Percentiles rank a stretch among this genome's conserved stretches.
Evolutionary conservation across 1,140 invertebrate species (phyloP).

Genomic region (Periplaneta americana): DNA sequence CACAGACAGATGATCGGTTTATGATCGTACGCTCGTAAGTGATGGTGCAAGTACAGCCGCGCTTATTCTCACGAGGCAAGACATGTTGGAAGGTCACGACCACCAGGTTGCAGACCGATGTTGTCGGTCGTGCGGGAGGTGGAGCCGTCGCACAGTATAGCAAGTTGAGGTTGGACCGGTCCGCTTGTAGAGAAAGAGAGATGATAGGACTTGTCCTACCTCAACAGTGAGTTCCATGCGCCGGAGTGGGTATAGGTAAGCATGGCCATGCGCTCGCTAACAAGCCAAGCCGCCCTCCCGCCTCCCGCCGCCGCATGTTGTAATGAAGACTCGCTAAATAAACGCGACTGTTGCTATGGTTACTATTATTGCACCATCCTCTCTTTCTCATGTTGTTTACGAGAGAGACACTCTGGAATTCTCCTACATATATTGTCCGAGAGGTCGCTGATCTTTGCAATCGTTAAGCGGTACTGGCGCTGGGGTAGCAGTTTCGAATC

Average conservation of each 20-base stretch:
- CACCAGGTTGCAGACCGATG: too few species aligned
- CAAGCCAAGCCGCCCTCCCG: too few species aligned
- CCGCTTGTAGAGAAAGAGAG: neutral
- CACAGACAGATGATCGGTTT: too few species aligned
- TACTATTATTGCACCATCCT: neutral
- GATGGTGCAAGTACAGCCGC: too few species aligned
- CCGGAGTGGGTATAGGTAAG: neutral
- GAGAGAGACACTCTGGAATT: neutral
- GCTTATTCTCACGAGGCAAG: too few species aligned
- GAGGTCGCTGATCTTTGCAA: neutral
- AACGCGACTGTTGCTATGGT: neutral
- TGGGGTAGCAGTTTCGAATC: too few species aligned
- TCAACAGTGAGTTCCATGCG: neutral
- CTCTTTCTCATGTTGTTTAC: too few species aligned
- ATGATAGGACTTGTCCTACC: neutral
- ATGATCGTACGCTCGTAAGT: too few species aligned
- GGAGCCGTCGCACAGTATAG: neutral
- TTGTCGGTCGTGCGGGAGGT: too few species aligned
- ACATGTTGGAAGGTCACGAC: too few species aligned
- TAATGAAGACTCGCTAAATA: neutral
- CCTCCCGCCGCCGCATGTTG: too few species aligned
- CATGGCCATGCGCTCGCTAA: neutral
- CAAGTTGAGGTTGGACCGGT: neutral
- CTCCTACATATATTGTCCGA: neutral
- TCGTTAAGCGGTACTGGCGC: too few species aligned